These are phyloP conservation scores for Osedax frankpressi DNA, from an alignment of 2,888 invertebrate genomes.

Conservation along the genomic window DNA sequence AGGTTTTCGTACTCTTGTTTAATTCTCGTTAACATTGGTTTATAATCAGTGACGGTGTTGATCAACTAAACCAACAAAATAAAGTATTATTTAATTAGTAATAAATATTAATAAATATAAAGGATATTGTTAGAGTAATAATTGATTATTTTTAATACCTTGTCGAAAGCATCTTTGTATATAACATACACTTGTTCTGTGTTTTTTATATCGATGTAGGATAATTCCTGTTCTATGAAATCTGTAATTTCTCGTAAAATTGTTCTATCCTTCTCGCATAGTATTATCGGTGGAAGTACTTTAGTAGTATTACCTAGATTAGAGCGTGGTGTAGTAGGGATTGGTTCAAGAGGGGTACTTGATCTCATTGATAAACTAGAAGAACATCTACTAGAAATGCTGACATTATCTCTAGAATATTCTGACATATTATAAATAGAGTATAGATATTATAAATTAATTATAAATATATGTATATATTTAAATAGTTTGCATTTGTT, in stretches of 20 bases:
- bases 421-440: background rate
- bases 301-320: slow-evolving; percentile 3
- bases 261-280: slow-evolving; percentile 33
- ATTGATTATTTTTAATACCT: too few species aligned
- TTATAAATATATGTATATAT: background rate
- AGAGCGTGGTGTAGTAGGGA: background rate
- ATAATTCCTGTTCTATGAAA: slow-evolving; percentile 36
- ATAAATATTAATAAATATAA: background rate
- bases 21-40: background rate
- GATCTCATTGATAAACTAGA: background rate
- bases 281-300: slow-evolving; percentile 40
- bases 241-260: slow-evolving; percentile 35
- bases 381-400: background rate
- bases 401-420: background rate
- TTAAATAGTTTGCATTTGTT: too few species aligned
- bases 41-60: background rate
- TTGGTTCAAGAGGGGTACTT: background rate
- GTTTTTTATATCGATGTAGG: slow-evolving; percentile 26
- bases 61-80: background rate
- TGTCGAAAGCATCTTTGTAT: slow-evolving; percentile 39
- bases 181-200: slow-evolving; percentile 39
- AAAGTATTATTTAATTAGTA: background rate
- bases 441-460: too few species aligned
- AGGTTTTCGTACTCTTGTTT: background rate
- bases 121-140: background rate